Evolutionary conservation across 2,888 invertebrate species (phyloP), one percentile per base, ranked within the genome.

Genomic region (Rhorus exstirpatorius): DNA sequence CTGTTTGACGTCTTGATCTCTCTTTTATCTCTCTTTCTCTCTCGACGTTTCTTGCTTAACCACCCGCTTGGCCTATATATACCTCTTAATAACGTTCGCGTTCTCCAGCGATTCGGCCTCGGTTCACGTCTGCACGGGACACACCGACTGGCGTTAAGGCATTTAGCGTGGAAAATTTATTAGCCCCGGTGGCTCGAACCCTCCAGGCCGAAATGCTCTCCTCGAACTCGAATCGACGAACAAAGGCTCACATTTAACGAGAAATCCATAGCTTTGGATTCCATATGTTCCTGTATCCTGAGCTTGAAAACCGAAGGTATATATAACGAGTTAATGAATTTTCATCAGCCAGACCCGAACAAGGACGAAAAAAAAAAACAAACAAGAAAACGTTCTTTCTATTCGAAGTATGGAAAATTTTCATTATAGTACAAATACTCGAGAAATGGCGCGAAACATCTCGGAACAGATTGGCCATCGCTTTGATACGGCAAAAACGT

Each of bases 161-260:
- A 81, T 83, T 79, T 74, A 77, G 81, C 76, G 81, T 81, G 60
- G 83, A 83, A 83, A 85, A 85, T 85, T 85, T 85, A 85, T 83
- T 81, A 79, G 75, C 81, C 71, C 67, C 58, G 70, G 70, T 75
- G 75, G 81, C 75, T 78, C 75, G 81, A 65, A 71, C 77, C 49
- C 49, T 49, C 67, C 35, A 38, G 61, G 10, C n/a, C 68, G 38
- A 58, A 60, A 65, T 46, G 72, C 67, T 17, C 35, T 24, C 61
- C 7, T 8, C 77, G 61, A 72, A 67, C 83, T 67, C 68, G 81
- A 71, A 81, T 83, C 81, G 81, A 78, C 79, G 85, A 83, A 83
- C 83, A 85, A 85, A 81, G 72, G 72, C 81, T 74, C 70, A 82
- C 79, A 78, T 74, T 83, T 79, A 79, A 83, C 75, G 80, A 79